Evolutionary conservation across 1,140 invertebrate species (phyloP).

Genomic region (Archivesica marissinica): DNA sequence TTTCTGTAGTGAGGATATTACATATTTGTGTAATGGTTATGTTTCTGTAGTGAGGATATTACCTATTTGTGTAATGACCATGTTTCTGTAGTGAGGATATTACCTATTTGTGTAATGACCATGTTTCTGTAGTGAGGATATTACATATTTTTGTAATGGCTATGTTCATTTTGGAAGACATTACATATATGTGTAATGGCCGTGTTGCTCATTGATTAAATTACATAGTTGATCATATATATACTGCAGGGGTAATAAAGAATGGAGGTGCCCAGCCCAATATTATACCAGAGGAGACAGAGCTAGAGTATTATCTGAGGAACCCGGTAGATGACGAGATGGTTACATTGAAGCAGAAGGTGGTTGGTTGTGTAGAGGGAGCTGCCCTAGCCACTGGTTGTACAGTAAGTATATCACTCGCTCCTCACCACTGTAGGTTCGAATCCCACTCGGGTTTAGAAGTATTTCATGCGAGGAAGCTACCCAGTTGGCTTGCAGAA

Average conservation of each 20-base stretch:
- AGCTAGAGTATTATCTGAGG: constrained; percentile 78
- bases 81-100: too few relatives aligned
- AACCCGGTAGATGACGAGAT: constrained; percentile 77
- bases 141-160: background rate
- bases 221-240: background rate
- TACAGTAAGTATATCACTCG: constrained; percentile 75
- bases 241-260: constrained; percentile 77
- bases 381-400: constrained; percentile 82
- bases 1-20: too few relatives aligned
- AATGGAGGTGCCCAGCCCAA: constrained; percentile 83
- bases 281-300: constrained; percentile 82
- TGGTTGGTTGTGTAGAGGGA: constrained; percentile 77
- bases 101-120: too few relatives aligned
- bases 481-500: too few relatives aligned
- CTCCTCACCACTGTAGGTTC: too few relatives aligned
- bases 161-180: background rate
- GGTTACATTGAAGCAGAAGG: constrained; percentile 71
- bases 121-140: too few relatives aligned
- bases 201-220: background rate
- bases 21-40: too few relatives aligned
- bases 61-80: too few relatives aligned
- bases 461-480: too few relatives aligned
- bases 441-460: too few relatives aligned
- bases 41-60: too few relatives aligned
- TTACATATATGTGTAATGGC: background rate